A percentile compares a stretch with the other conserved stretches of the same genome.
Conservation (phyloP, 2,888 invertebrate species). For the Pseudolycoriella hygida region DNA sequence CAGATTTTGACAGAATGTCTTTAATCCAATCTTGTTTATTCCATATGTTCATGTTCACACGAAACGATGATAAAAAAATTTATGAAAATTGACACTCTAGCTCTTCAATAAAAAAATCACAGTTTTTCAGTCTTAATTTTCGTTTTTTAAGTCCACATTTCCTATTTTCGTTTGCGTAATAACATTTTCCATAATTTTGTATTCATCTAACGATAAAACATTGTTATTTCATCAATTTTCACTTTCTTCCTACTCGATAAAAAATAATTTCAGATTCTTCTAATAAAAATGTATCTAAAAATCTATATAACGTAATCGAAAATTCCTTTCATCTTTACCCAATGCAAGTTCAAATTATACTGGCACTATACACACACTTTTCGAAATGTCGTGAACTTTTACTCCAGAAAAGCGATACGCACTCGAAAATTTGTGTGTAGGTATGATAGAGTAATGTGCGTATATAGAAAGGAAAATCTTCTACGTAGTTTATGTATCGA, state of each 20-base stretch:
- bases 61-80: neutral
- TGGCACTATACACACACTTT: conserved; percentile 1
- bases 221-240: too few relatives aligned
- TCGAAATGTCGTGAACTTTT: neutral
- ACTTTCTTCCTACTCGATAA: neutral
- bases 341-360: conserved; percentile 6
- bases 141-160: neutral
- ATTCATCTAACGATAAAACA: too few relatives aligned
- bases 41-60: conserved; percentile 15
- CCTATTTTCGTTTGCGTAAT: neutral
- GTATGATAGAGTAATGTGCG: too few relatives aligned
- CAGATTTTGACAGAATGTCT: conserved; percentile 30
- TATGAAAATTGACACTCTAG: neutral
- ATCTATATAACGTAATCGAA: too few relatives aligned
- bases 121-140: neutral
- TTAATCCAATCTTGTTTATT: conserved; percentile 34
- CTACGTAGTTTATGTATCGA: too few relatives aligned
- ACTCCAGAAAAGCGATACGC: too few relatives aligned
- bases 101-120: neutral
- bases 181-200: too few relatives aligned
- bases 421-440: too few relatives aligned
- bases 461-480: too few relatives aligned
- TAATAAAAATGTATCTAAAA: too few relatives aligned
- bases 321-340: neutral
- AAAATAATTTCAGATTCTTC: neutral